phyloP scores from a whole-genome alignment of 2,113 vertebrate genomes.

The Brachyhypopomus occidentalis region DNA sequence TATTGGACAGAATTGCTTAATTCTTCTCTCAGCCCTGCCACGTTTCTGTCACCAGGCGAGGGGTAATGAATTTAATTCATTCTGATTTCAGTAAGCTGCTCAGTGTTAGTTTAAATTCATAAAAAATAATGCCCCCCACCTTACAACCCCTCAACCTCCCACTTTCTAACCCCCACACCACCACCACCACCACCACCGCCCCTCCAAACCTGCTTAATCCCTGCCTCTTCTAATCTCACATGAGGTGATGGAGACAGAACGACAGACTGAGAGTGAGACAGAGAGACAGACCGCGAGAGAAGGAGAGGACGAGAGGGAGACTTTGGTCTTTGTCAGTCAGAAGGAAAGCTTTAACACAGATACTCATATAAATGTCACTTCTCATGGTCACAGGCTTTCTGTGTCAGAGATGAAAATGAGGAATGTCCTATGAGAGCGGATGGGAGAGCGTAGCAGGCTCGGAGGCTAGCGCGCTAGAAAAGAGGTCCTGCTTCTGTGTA shows the following conservation, averaged over 20 bases:
- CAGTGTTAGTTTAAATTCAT: slow-evolving; percentile 61
- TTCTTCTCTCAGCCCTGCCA: slow-evolving; percentile 47
- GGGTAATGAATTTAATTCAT: slow-evolving; percentile 64
- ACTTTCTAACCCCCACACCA: slow-evolving; percentile 41
- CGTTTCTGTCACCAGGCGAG: slow-evolving; percentile 50
- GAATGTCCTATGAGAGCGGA: slow-evolving; percentile 31
- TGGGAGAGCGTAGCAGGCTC: slow-evolving; percentile 22
- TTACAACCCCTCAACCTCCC: slow-evolving; percentile 25
- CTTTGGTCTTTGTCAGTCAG: slow-evolving; percentile 45
- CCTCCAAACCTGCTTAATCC: slow-evolving; percentile 56
- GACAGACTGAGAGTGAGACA: not conserved
- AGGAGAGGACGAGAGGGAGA: not conserved
- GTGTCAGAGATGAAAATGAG: slow-evolving; percentile 44
- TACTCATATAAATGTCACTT: slow-evolving; percentile 51
- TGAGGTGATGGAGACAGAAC: slow-evolving; percentile 42
- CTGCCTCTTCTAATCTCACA: slow-evolving; percentile 49
- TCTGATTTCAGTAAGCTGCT: slow-evolving; percentile 63
- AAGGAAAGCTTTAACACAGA: slow-evolving; percentile 45
- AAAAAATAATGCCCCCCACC: slow-evolving; percentile 47
- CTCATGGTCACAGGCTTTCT: slow-evolving; percentile 35
- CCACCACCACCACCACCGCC: slow-evolving; percentile 1
- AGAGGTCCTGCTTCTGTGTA: slow-evolving; percentile 11
- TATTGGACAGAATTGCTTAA: slow-evolving; percentile 54
- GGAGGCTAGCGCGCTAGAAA: slow-evolving; percentile 13
- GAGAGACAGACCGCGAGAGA: slow-evolving; percentile 7